Conservation (phyloP, 2,113 vertebrate genomes). For the Podarcis raffonei region DNA sequence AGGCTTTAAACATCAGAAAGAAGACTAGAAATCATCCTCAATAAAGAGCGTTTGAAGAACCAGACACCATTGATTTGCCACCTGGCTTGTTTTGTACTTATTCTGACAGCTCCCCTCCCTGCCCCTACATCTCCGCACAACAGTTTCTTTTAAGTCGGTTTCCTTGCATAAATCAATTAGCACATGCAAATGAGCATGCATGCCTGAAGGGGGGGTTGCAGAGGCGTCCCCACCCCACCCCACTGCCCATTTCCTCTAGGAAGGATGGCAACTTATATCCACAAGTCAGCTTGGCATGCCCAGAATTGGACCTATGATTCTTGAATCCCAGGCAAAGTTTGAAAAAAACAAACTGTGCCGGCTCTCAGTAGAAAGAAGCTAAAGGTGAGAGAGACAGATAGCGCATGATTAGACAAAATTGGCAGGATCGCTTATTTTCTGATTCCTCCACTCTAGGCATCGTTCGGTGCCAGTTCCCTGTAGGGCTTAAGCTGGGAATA, state of each 20-base stretch:
- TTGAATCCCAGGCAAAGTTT: neutral
- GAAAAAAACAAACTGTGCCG: too few relatives aligned
- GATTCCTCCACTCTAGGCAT: neutral
- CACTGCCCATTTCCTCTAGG: neutral
- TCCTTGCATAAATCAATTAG: neutral
- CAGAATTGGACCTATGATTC: neutral
- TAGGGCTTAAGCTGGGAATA: neutral
- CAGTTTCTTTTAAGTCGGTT: neutral
- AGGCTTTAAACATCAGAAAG: neutral
- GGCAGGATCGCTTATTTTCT: neutral
- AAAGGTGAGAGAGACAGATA: constrained; percentile 4
- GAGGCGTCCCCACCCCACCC: too few relatives aligned
- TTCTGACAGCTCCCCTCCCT: too few relatives aligned
- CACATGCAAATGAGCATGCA: neutral
- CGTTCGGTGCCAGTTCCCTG: neutral
- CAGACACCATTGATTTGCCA: neutral
- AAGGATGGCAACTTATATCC: neutral
- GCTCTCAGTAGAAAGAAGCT: constrained; percentile 5
- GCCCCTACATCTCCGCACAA: too few relatives aligned
- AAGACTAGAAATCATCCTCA: neutral
- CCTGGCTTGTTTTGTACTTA: neutral
- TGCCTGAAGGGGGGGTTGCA: neutral
- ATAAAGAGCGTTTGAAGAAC: neutral
- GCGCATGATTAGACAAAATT: constrained; percentile 31
- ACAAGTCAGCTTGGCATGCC: neutral